Evolutionary conservation across 1,140 invertebrate genomes (phyloP).

Genomic region (Drosophila pallidifrons): DNA sequence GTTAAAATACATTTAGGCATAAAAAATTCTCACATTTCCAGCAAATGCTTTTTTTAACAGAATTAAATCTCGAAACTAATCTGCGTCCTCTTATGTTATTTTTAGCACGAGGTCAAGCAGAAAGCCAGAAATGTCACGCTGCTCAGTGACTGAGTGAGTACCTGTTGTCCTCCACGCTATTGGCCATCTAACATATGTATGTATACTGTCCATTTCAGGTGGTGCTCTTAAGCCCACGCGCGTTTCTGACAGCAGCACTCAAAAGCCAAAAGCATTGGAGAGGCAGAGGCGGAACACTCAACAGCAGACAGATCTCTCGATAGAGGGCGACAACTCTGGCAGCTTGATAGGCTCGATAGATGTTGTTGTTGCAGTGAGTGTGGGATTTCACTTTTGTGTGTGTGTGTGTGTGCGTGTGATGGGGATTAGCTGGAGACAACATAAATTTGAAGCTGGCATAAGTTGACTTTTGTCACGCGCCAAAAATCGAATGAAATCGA

Average conservation of each 20-base stretch:
- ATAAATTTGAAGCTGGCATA: slow-evolving; percentile 65
- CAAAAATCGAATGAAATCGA: slow-evolving; percentile 51
- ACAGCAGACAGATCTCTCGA: slow-evolving; percentile 30
- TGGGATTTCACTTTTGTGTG: slow-evolving; percentile 24
- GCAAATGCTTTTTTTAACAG: too few relatives aligned
- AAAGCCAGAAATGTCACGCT: neutral
- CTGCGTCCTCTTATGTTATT: too few relatives aligned
- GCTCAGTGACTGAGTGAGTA: slow-evolving; percentile 1
- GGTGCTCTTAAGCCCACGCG: slow-evolving; percentile 35
- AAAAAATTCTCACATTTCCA: too few relatives aligned
- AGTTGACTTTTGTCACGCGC: slow-evolving; percentile 78
- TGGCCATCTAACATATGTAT: slow-evolving; percentile 50
- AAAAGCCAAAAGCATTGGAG: slow-evolving; percentile 54
- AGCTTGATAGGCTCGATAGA: slow-evolving; percentile 24
- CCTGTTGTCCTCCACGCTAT: slow-evolving; percentile 27
- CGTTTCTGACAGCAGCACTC: slow-evolving; percentile 59
- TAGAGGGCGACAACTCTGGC: slow-evolving; percentile 4
- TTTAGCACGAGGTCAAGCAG: too few relatives aligned
- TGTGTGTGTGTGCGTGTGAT: slow-evolving; percentile 1
- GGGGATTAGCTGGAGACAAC: slow-evolving; percentile 64
- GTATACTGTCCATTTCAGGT: slow-evolving; percentile 53
- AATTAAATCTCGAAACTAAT: too few relatives aligned
- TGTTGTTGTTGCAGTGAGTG: slow-evolving; percentile 6
- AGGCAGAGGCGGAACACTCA: slow-evolving; percentile 58
- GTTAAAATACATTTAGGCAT: too few relatives aligned